Conservation (phyloP, 2,888 invertebrate genomes). For the Spatulosminthurus flaviceps region DNA sequence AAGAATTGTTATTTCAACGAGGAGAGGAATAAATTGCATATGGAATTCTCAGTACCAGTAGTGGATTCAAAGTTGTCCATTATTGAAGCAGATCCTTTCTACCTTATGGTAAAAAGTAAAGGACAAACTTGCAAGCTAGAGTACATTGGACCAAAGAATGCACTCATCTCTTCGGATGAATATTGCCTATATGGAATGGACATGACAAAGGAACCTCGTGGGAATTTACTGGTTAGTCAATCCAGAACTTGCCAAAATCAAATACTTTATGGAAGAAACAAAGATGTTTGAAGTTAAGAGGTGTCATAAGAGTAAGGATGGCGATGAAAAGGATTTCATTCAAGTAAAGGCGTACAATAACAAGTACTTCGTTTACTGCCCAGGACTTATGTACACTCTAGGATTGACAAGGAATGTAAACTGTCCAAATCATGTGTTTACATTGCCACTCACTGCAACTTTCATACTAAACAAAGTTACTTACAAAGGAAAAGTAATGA, state of each 20-base stretch:
- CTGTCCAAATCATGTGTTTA: conserved; percentile 47
- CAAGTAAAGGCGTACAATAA: conserved; percentile 49
- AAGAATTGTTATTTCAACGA: background rate
- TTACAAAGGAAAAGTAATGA: conserved; percentile 33
- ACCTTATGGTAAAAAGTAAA: background rate
- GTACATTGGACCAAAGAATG: background rate
- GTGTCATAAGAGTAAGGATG: too few relatives aligned
- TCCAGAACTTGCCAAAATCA: too few relatives aligned
- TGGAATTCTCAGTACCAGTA: background rate
- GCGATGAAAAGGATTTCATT: conserved; percentile 25
- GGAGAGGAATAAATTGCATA: background rate
- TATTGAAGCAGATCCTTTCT: background rate
- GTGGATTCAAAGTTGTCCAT: background rate
- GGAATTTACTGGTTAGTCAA: too few relatives aligned
- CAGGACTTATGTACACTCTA: conserved; percentile 25
- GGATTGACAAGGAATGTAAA: conserved; percentile 32
- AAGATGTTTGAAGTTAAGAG: too few relatives aligned
- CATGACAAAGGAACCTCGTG: too few relatives aligned
- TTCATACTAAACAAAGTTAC: conserved; percentile 48
- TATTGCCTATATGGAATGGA: conserved; percentile 35
- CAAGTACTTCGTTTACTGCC: conserved; percentile 51
- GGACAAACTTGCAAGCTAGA: background rate
- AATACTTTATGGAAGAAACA: too few relatives aligned
- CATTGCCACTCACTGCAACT: conserved; percentile 37
- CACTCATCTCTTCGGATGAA: background rate